Evolutionary conservation across 2,113 vertebrate species (phyloP).

Genomic region (Salvelinus fontinalis): DNA sequence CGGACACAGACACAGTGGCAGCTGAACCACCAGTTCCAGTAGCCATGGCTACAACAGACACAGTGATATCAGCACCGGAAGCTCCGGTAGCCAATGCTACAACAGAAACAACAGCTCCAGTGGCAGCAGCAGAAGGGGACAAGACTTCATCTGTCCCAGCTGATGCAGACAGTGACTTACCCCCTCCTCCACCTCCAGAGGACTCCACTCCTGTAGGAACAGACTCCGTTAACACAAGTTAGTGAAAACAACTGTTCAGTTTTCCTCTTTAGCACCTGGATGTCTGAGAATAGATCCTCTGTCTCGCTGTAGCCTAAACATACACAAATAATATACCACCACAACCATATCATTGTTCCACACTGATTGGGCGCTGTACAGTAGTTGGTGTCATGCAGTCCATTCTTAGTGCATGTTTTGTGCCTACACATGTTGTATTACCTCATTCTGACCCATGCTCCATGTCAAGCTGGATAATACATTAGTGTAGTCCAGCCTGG

Average conservation of each 20-base stretch:
- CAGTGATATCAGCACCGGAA: neutral
- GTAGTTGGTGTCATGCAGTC: too few species aligned
- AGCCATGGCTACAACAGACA: neutral
- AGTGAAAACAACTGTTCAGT: conserved; percentile 17
- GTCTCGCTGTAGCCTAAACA: too few species aligned
- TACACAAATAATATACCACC: too few species aligned
- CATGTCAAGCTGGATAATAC: neutral
- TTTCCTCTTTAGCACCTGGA: too few species aligned
- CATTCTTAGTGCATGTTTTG: too few species aligned
- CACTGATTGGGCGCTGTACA: neutral
- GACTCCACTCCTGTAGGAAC: conserved; percentile 7
- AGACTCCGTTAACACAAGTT: conserved; percentile 51
- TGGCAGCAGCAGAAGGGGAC: conserved; percentile 12
- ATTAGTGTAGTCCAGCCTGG: conserved; percentile 11
- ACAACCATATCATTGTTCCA: conserved; percentile 8
- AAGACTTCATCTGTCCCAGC: conserved; percentile 37
- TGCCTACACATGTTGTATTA: too few species aligned
- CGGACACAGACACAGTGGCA: neutral
- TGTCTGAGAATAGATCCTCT: too few species aligned
- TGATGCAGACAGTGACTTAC: conserved; percentile 48
- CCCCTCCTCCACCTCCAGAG: conserved; percentile 31
- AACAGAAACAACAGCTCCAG: neutral
- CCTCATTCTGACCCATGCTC: neutral
- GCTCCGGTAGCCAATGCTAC: neutral
- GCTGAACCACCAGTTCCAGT: conserved; percentile 18